Conservation (phyloP, 53 echinoderm and acorn worm species). For the Holothuria scabra region DNA sequence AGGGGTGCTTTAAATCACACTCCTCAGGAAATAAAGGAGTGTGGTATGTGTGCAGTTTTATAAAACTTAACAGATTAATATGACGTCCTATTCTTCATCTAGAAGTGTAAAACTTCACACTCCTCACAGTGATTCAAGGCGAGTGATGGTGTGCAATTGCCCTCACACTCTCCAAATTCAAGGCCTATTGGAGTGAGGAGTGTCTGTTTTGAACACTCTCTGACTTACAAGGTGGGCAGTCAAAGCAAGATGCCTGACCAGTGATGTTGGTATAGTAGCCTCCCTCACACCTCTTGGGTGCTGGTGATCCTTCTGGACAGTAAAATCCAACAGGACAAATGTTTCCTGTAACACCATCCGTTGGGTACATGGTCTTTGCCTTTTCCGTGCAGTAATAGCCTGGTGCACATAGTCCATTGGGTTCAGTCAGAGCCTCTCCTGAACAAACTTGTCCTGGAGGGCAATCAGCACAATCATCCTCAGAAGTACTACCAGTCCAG, state of each 20-base stretch:
- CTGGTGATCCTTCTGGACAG: slow-evolving; percentile 89
- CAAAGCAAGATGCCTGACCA: slow-evolving; percentile 86
- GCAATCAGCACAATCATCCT: slow-evolving; percentile 84
- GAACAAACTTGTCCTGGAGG: slow-evolving; percentile 83
- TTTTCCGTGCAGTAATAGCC: slow-evolving; percentile 83
- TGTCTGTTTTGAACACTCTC: too few species aligned
- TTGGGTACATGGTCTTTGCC: slow-evolving; percentile 80
- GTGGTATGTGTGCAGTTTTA: too few species aligned
- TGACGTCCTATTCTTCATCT: too few species aligned
- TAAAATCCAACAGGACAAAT: slow-evolving; percentile 90
- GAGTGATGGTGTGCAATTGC: too few species aligned
- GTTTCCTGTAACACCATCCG: slow-evolving; percentile 78
- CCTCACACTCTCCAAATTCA: too few species aligned
- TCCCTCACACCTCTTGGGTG: slow-evolving; percentile 82
- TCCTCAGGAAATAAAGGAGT: too few species aligned
- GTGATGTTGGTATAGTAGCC: slow-evolving; percentile 96
- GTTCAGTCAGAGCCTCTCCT: slow-evolving; percentile 72
- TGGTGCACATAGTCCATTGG: slow-evolving; percentile 84
- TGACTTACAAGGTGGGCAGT: slow-evolving; percentile 82
- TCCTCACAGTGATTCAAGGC: too few species aligned
- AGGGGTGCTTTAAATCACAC: too few species aligned
- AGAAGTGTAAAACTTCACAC: too few species aligned
- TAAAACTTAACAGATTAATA: too few species aligned
- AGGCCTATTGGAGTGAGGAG: too few species aligned
- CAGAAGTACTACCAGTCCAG: slow-evolving; percentile 63